Conservation (phyloP, 2,113 vertebrate species). For the Falco punctatus region DNA sequence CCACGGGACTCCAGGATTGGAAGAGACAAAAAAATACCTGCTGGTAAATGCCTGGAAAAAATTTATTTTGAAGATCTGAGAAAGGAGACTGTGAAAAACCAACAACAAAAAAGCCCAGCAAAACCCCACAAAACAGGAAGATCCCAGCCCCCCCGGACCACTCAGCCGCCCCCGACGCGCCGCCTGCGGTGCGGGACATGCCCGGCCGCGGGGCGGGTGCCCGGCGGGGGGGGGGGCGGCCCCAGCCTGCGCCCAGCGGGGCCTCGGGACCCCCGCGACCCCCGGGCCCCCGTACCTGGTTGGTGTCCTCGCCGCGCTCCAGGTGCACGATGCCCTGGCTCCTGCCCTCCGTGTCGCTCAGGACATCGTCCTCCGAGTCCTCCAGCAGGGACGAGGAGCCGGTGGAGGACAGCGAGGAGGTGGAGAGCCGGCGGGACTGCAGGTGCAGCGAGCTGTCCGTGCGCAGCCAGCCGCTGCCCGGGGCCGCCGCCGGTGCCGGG, state of each 20-base stretch:
- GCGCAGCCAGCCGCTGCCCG: slow-evolving; percentile 72
- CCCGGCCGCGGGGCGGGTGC: too few species aligned
- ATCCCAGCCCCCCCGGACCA: too few species aligned
- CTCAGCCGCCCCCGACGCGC: too few species aligned
- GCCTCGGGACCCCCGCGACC: neutral
- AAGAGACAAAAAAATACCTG: slow-evolving; percentile 24
- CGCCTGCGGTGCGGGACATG: too few species aligned
- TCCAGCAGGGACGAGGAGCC: slow-evolving; percentile 88
- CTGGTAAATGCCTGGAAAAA: neutral
- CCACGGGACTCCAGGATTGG: neutral
- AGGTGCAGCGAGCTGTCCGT: slow-evolving; percentile 76
- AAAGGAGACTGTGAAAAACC: neutral
- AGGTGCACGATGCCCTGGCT: slow-evolving; percentile 92
- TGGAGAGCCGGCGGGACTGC: slow-evolving; percentile 88
- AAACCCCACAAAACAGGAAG: too few species aligned
- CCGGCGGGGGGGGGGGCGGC: neutral
- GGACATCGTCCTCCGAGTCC: slow-evolving; percentile 94
- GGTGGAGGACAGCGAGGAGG: slow-evolving; percentile 92
- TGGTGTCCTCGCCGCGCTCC: slow-evolving; percentile 84
- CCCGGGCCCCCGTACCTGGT: slow-evolving; percentile 75
- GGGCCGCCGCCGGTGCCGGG: slow-evolving; percentile 1
- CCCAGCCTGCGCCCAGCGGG: too few species aligned
- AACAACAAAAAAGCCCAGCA: too few species aligned
- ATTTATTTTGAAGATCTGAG: slow-evolving; percentile 4
- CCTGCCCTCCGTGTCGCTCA: slow-evolving; percentile 92